phyloP scores from a whole-genome alignment of 2,113 vertebrate species.

The Dolichallabes microphthalmus region DNA sequence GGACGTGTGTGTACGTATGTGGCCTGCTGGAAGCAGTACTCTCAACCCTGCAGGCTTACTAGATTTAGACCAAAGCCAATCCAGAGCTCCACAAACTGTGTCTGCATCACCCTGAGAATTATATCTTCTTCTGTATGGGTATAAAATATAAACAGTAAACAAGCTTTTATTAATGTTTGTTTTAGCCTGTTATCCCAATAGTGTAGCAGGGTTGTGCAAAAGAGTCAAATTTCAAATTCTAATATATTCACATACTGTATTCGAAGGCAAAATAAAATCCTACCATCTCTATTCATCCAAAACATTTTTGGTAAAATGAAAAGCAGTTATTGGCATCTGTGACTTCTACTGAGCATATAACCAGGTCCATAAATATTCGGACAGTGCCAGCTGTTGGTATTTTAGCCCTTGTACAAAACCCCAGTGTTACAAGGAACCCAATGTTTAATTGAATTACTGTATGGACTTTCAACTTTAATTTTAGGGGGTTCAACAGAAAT shows the following conservation, averaged over 20 bases:
- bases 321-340: background rate
- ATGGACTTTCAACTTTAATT: too few species aligned
- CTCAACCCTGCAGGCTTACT: background rate
- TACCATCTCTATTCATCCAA: background rate
- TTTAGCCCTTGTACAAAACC: too few species aligned
- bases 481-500: too few species aligned
- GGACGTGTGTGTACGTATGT: background rate
- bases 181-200: background rate
- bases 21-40: background rate
- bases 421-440: too few species aligned
- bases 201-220: background rate
- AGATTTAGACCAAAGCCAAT: background rate
- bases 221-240: background rate
- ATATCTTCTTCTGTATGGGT: background rate
- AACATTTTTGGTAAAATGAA: background rate
- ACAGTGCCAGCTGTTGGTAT: too few species aligned
- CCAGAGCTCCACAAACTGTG: background rate
- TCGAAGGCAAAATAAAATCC: background rate
- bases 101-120: constrained; percentile 2
- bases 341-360: background rate
- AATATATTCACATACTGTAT: background rate
- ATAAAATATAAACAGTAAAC: background rate
- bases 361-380: background rate
- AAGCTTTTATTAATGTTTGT: background rate
- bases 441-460: too few species aligned